Conservation (phyloP, 2,113 vertebrate species). For the Epinephelus moara region DNA sequence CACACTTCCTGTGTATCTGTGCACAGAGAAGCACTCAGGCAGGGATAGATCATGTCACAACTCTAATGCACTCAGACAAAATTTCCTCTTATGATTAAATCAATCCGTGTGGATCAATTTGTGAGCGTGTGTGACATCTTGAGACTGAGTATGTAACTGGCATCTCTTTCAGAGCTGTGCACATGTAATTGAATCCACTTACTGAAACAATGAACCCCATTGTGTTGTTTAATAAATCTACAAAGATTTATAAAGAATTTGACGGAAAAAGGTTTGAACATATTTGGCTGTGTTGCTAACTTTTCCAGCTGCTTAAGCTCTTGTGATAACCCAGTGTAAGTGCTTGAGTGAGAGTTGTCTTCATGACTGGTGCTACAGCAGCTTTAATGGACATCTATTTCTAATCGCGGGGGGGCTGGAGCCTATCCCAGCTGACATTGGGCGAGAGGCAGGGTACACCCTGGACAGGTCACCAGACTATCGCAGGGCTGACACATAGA, state of each 20-base stretch:
- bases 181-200: neutral
- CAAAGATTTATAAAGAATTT: neutral
- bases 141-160: neutral
- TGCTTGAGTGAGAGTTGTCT: neutral
- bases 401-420: neutral
- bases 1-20: conserved; percentile 12
- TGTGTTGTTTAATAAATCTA: neutral
- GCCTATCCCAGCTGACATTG: no score
- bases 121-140: neutral
- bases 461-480: no score
- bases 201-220: neutral
- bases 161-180: conserved; percentile 9
- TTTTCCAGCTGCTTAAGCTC: neutral
- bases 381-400: neutral
- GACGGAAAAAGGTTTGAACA: neutral
- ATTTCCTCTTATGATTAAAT: conserved; percentile 4
- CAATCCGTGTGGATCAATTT: neutral
- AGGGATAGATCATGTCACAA: neutral
- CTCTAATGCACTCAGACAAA: neutral
- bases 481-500: no score
- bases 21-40: neutral
- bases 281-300: neutral
- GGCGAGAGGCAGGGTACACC: no score
- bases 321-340: neutral
- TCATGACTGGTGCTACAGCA: neutral